A percentile compares a stretch with the other conserved stretches of the same genome.
Evolutionary conservation across 1,140 invertebrate genomes (phyloP).

Genomic region (Coenobita brevimanus): DNA sequence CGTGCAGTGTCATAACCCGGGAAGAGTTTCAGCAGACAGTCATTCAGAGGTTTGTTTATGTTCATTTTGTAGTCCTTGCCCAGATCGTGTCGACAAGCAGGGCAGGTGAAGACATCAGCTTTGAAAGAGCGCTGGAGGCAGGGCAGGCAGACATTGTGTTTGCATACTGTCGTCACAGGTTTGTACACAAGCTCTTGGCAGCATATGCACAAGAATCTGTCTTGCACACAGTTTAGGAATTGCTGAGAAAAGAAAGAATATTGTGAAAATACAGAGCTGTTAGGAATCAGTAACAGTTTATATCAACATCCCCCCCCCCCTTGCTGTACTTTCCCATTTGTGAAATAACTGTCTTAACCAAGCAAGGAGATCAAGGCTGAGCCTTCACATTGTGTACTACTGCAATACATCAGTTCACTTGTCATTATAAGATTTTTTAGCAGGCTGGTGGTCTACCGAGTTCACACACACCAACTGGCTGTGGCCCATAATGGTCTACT

Average conservation of each 20-base stretch:
- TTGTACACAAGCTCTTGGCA: slow-evolving; percentile 84
- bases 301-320: too few species aligned
- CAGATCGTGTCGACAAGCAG: slow-evolving; percentile 80
- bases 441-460: too few species aligned
- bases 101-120: slow-evolving; percentile 80
- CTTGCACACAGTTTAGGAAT: slow-evolving; percentile 80
- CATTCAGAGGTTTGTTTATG: slow-evolving; percentile 77
- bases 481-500: too few species aligned
- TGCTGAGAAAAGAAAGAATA: slow-evolving; percentile 75
- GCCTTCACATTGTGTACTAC: too few species aligned
- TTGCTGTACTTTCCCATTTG: too few species aligned
- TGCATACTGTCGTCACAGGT: slow-evolving; percentile 84
- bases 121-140: slow-evolving; percentile 83
- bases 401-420: too few species aligned
- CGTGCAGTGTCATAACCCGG: slow-evolving; percentile 80
- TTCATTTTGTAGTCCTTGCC: slow-evolving; percentile 76
- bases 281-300: too few species aligned
- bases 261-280: too few species aligned
- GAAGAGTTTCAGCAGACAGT: slow-evolving; percentile 77
- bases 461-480: too few species aligned
- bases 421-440: too few species aligned
- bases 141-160: slow-evolving; percentile 84
- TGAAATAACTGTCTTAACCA: too few species aligned
- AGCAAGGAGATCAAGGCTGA: too few species aligned
- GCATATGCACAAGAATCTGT: slow-evolving; percentile 84